Percentiles rank a stretch among this genome's conserved stretches.
Conservation (phyloP, 2,113 vertebrate species). For the Macrotus californicus region DNA sequence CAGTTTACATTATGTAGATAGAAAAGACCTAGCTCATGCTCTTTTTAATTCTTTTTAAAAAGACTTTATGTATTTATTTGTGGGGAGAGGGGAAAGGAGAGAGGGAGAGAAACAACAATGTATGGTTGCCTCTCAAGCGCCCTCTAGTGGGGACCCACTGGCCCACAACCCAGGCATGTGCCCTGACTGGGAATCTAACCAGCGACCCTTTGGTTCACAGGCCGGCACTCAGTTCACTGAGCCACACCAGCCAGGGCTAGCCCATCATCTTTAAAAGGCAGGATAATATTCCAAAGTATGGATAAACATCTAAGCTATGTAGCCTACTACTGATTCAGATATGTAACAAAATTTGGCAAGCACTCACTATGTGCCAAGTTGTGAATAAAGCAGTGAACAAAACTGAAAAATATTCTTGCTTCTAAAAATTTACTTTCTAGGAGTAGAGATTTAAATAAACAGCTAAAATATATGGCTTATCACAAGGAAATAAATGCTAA, state of each 20-base stretch:
- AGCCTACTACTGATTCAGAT: neutral
- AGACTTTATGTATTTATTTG: no score
- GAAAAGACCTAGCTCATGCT: neutral
- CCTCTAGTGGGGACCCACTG: no score
- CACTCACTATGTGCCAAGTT: neutral
- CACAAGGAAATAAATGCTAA: neutral
- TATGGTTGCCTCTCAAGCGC: no score
- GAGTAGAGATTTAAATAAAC: neutral
- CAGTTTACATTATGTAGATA: neutral
- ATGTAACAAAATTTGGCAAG: conserved; percentile 13
- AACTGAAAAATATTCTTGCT: neutral
- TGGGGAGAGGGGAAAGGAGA: no score
- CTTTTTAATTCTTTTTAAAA: no score
- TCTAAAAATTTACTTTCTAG: neutral
- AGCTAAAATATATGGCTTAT: neutral
- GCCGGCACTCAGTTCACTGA: no score
- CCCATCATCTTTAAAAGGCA: neutral
- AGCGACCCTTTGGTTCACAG: no score
- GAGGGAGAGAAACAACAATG: no score
- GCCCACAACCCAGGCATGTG: no score
- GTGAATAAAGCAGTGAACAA: neutral
- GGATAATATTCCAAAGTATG: neutral
- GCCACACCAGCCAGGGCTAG: no score
- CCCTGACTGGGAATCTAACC: no score
- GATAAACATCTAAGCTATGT: neutral